Evolutionary conservation across 2,888 invertebrate genomes (phyloP), one percentile per base, ranked within the genome.

Genomic region (Cerastoderma edule): DNA sequence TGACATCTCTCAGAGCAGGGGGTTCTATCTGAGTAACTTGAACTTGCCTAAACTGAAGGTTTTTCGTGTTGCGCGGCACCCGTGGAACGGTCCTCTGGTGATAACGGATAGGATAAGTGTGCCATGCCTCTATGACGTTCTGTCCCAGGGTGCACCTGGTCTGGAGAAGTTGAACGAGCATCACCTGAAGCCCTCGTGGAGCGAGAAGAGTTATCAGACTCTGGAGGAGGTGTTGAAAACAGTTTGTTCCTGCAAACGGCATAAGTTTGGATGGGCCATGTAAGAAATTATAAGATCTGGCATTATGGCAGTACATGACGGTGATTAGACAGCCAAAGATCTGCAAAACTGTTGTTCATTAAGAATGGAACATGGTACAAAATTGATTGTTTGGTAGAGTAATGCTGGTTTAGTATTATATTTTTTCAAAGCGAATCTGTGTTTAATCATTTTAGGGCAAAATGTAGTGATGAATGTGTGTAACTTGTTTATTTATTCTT

Each of bases 1-100:
- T 28, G 92, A 92, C 74, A 86, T 92, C 6, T 91, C 91, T 10
- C 89, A 89, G 75, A 91, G 92, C 73, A 85, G 90, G 27, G 91
- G 91, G 30, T 91, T 92, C 78, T 91, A 91, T 75, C 76, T 92
- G 16, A 76, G 85, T 33, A 74, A 79, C 1, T 75, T 92, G 5
- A 75, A 87, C 57, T 83, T 90, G 71, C 92, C 92, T 0, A 80
- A 78, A 22, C 63, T 92, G 72, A 79, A 81, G 48, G 84, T 85
- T 33, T 89, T 92, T 67, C 82, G 87, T 46, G 86, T 91, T 24
- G 87, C 88, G n/a, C 86, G 88, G 32, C 89, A 88, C 67, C 89
- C 91, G 1, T 89, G 89, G 89, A 89, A 89, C 67, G 90, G 89
- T 4, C 90, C 90, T 1, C 67, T 91, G 57, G 84, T 87, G 8